Evolutionary conservation across 2,113 vertebrate genomes (phyloP).

Genomic region (Protobothrops flavoviridis): DNA sequence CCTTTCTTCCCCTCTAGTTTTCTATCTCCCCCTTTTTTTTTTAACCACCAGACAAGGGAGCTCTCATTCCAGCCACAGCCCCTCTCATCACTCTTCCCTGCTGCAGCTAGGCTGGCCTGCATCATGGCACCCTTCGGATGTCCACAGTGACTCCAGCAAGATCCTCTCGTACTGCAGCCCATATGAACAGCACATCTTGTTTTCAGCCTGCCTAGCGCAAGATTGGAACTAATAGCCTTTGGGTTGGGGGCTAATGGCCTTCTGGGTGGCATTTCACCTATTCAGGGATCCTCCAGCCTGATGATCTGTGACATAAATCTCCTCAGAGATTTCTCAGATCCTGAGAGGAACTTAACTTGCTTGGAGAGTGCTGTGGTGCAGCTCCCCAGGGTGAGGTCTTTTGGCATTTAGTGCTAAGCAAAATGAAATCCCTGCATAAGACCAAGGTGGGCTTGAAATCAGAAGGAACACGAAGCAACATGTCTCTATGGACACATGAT

Average conservation of each 20-base stretch:
- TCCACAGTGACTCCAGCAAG: not conserved
- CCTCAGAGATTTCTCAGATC: not conserved
- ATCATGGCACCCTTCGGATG: not conserved
- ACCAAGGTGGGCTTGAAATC: not conserved
- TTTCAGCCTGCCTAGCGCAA: not conserved
- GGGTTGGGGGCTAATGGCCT: not conserved
- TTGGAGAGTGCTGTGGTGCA: not conserved
- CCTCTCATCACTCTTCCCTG: not conserved
- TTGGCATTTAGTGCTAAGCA: not conserved
- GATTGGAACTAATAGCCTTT: not conserved
- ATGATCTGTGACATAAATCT: not conserved
- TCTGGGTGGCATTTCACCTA: not conserved
- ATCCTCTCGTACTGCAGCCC: not conserved
- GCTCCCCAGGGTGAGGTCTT: not conserved
- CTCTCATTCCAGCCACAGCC: not conserved
- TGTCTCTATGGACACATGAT: not conserved
- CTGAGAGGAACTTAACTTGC: not conserved
- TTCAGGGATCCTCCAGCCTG: not conserved
- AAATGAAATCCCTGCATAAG: not conserved
- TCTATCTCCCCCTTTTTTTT: not conserved
- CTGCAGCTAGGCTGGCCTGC: not conserved
- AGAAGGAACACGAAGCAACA: not conserved
- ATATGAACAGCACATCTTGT: not conserved
- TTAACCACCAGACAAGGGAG: not conserved
- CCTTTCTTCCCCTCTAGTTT: conserved; percentile 10